A percentile compares a stretch with the other conserved stretches of the same genome.
Evolutionary conservation across 2,888 invertebrate species (phyloP).

Genomic region (Tipula vernalis): DNA sequence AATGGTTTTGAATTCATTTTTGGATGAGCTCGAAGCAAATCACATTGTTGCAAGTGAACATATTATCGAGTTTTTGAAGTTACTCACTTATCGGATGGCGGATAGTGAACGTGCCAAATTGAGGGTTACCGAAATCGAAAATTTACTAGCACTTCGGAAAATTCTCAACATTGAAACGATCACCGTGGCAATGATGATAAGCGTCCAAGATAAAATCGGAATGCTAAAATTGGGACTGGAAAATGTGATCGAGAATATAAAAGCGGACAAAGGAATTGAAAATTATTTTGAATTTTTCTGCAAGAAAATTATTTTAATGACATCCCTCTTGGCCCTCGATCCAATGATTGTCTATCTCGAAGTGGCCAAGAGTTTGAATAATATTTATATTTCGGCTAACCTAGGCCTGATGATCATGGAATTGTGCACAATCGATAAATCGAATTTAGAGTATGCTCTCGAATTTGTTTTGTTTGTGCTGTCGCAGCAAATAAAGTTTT

Average conservation of each 20-base stretch:
- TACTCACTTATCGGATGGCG: background rate
- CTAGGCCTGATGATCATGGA: conserved; percentile 26
- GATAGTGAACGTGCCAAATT: background rate
- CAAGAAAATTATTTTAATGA: conserved; percentile 21
- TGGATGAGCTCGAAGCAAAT: background rate
- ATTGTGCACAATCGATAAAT: conserved; percentile 22
- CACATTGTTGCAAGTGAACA: background rate
- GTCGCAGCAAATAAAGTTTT: conserved; percentile 26
- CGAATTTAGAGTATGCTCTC: conserved; percentile 25
- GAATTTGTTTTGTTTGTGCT: conserved; percentile 27
- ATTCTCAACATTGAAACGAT: background rate
- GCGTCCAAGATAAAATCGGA: background rate
- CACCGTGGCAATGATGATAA: background rate
- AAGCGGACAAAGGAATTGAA: background rate
- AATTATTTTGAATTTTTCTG: conserved; percentile 16
- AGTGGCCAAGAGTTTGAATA: conserved; percentile 25
- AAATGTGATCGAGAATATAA: conserved; percentile 5
- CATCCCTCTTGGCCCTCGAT: conserved; percentile 20
- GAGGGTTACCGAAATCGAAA: background rate
- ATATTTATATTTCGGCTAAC: conserved; percentile 28
- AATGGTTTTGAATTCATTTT: background rate
- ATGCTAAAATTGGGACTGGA: background rate
- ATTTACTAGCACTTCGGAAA: background rate
- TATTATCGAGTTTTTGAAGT: background rate
- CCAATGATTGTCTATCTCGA: conserved; percentile 24